Evolutionary conservation across 2,113 vertebrate genomes (phyloP).

Genomic region (Cyprinodon brontotheroides): DNA sequence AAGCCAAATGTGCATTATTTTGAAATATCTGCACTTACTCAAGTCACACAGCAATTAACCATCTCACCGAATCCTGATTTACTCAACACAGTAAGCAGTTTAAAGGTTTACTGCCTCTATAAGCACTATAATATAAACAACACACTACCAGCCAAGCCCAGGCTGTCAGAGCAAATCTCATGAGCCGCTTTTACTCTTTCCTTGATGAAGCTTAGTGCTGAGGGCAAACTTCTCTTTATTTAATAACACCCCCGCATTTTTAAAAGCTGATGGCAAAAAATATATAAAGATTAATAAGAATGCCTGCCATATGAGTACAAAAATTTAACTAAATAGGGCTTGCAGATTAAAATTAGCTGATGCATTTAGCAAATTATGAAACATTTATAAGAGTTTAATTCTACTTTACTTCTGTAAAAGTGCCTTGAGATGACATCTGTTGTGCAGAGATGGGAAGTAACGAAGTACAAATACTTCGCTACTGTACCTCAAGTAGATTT

Average conservation of each 20-base stretch:
- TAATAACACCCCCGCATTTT: neutral
- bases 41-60: conserved; percentile 26
- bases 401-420: too few species aligned
- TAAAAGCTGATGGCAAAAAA: neutral
- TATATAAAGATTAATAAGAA: neutral
- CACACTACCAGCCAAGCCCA: neutral
- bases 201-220: neutral
- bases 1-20: conserved; percentile 11
- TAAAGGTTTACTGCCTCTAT: conserved; percentile 34
- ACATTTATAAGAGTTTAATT: too few species aligned
- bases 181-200: neutral
- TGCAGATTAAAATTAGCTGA: neutral
- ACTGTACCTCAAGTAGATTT: too few species aligned
- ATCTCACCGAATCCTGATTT: conserved; percentile 8
- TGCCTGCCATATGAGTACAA: neutral
- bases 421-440: too few species aligned
- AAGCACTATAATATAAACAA: conserved; percentile 21
- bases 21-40: conserved; percentile 14
- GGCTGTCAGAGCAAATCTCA: neutral
- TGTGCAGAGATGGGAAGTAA: too few species aligned
- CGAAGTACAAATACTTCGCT: too few species aligned
- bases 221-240: neutral
- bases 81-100: conserved; percentile 35
- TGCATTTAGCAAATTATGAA: neutral
- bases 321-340: neutral